Evolutionary conservation across 2,888 invertebrate species (phyloP).

Genomic region (Andrena camellia): DNA sequence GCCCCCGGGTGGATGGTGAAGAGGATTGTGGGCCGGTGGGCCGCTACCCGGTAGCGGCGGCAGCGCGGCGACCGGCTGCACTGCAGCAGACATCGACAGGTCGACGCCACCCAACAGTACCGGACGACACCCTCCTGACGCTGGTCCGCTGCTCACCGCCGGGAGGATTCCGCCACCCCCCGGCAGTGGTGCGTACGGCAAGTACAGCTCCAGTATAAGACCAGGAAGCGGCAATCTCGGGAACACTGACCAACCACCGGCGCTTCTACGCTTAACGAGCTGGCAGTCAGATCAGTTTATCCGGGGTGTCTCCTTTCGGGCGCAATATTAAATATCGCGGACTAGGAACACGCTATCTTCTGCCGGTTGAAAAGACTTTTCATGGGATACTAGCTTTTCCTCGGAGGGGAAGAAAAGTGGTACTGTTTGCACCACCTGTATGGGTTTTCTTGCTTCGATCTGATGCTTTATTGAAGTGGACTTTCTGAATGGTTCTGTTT

Average conservation of each 20-base stretch:
- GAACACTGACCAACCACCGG: constrained; percentile 11
- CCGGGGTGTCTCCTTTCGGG: background rate
- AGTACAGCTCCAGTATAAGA: constrained; percentile 84
- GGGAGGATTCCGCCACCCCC: constrained; percentile 84
- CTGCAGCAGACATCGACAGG: constrained; percentile 85
- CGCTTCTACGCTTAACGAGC: background rate
- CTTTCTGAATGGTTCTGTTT: too few species aligned
- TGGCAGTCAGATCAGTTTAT: background rate
- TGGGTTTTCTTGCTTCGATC: too few species aligned
- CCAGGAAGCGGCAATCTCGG: constrained; percentile 36
- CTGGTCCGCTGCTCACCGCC: constrained; percentile 80
- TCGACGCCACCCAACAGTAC: constrained; percentile 84
- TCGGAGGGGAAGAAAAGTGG: too few species aligned
- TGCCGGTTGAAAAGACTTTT: too few species aligned
- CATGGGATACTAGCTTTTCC: too few species aligned
- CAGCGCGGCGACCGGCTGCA: constrained; percentile 77
- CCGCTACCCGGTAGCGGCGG: constrained; percentile 70
- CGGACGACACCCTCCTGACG: constrained; percentile 79
- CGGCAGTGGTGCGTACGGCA: constrained; percentile 85
- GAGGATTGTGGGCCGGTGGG: constrained; percentile 75
- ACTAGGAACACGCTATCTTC: background rate
- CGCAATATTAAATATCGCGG: background rate
- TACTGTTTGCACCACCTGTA: too few species aligned
- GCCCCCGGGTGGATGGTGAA: constrained; percentile 71
- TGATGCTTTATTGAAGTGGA: too few species aligned